A percentile compares a stretch with the other conserved stretches of the same genome.
Evolutionary conservation across 2,797 vertebrate genomes (phyloP).

Genomic region (Peromyscus attwateri): DNA sequence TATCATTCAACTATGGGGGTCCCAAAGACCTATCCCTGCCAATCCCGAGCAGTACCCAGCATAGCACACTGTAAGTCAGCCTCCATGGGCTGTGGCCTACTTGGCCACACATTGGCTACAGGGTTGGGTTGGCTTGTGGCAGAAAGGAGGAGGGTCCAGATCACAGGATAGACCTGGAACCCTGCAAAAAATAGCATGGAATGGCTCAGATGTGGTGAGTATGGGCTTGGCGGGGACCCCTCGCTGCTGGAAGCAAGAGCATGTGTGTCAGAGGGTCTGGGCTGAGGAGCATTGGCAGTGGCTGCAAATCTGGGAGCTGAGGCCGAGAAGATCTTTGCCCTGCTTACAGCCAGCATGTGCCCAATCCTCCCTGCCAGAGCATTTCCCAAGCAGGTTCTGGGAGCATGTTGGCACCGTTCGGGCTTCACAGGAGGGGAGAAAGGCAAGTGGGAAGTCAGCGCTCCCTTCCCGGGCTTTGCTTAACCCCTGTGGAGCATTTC

Average conservation of each 20-base stretch:
- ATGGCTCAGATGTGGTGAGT: not conserved
- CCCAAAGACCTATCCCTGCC: fast-evolving
- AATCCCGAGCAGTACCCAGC: not conserved
- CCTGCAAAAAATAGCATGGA: fast-evolving
- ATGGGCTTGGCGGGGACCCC: fast-evolving
- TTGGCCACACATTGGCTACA: not conserved
- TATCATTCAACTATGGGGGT: not conserved
- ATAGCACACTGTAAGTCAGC: not conserved
- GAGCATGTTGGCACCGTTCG: not conserved
- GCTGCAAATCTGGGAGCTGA: not conserved
- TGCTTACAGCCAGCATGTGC: not conserved
- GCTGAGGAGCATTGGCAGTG: fast-evolving
- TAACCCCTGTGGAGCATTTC: not conserved
- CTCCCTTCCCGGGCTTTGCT: fast-evolving
- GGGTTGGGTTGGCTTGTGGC: not conserved
- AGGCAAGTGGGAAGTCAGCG: not conserved
- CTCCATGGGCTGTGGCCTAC: fast-evolving
- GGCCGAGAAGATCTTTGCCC: not conserved
- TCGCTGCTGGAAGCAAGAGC: fast-evolving
- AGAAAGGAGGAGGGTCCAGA: not conserved
- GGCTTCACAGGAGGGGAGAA: not conserved
- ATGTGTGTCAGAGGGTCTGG: not conserved
- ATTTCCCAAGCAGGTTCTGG: not conserved
- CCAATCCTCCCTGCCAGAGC: not conserved
- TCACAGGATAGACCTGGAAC: too few species aligned